A percentile compares a stretch with the other conserved stretches of the same genome.
These are phyloP conservation scores for Tympanuchus pallidicinctus DNA, from an alignment of 2,113 vertebrate genomes.

Conservation along the genomic window DNA sequence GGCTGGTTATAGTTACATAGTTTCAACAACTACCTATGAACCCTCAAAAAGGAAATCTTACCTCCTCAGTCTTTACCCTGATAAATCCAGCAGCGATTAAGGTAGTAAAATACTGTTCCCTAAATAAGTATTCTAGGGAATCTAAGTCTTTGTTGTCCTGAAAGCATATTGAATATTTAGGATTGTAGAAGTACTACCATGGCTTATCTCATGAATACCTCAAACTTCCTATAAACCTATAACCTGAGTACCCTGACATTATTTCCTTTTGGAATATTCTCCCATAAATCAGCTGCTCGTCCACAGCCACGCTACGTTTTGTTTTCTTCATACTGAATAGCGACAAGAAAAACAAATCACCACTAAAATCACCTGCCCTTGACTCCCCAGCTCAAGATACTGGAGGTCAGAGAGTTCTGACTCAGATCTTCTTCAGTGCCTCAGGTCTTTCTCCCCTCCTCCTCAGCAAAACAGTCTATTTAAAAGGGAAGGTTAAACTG, in stretches of 20 bases:
- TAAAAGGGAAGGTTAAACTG: neutral
- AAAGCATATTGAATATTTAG: neutral
- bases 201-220: accelerated
- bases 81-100: neutral
- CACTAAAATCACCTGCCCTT: neutral
- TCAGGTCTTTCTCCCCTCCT: accelerated
- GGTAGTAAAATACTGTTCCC: neutral
- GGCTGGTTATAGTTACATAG: neutral
- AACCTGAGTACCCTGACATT: neutral
- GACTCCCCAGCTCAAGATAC: neutral
- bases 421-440: neutral
- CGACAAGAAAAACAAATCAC: neutral
- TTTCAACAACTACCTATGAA: neutral
- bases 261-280: neutral
- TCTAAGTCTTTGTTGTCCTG: neutral
- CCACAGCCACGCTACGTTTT: accelerated
- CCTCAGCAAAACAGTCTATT: neutral
- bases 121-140: neutral
- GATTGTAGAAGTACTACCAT: neutral
- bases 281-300: neutral
- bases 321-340: neutral
- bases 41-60: neutral
- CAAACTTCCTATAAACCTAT: neutral
- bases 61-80: neutral
- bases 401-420: neutral